Conservation (phyloP, 1,140 invertebrate species). For the Plectrocnemia conspersa region DNA sequence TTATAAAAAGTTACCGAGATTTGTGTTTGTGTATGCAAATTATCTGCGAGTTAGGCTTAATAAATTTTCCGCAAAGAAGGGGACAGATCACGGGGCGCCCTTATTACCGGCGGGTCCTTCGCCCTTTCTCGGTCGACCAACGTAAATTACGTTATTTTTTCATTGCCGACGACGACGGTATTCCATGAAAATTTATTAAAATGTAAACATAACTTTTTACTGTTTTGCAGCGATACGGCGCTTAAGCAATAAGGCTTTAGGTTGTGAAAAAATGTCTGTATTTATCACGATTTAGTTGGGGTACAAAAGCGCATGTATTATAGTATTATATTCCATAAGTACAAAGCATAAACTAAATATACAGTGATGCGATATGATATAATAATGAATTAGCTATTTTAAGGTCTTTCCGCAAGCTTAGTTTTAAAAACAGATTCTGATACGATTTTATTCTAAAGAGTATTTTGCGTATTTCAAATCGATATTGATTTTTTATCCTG, state of each 20-base stretch:
- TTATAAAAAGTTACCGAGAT: too few species aligned
- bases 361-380: too few species aligned
- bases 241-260: conserved; percentile 26
- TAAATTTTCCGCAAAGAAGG: conserved; percentile 26
- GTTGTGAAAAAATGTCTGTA: conserved; percentile 16
- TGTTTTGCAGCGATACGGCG: conserved; percentile 24
- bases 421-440: too few species aligned
- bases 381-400: too few species aligned
- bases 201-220: conserved; percentile 31
- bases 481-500: too few species aligned
- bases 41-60: conserved; percentile 28
- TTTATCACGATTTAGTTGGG: conserved; percentile 17
- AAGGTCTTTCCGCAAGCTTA: too few species aligned
- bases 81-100: conserved; percentile 9
- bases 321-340: too few species aligned
- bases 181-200: conserved; percentile 28
- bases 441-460: too few species aligned
- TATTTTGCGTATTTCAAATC: too few species aligned
- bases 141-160: conserved; percentile 25
- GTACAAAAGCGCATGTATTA: conserved; percentile 1
- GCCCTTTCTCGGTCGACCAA: neutral
- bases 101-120: neutral
- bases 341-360: too few species aligned
- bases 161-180: conserved; percentile 5
- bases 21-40: conserved; percentile 30